Conservation (phyloP, 2,888 invertebrate genomes). For the Athrips mouffetella region DNA sequence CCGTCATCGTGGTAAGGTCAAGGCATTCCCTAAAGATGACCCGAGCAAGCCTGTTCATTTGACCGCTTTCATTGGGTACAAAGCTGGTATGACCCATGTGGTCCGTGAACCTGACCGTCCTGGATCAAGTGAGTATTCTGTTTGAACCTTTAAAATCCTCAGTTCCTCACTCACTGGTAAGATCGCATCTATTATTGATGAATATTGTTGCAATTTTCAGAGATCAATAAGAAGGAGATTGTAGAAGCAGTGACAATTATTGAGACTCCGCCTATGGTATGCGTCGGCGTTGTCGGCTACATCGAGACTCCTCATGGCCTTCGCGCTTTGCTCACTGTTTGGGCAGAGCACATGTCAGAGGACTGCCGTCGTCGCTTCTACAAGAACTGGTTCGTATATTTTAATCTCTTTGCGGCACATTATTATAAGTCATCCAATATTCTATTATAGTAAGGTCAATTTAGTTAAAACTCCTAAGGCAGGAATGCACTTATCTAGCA, state of each 20-base stretch:
- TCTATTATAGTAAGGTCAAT: too few relatives aligned
- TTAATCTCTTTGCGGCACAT: neutral
- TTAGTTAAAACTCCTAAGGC: too few relatives aligned
- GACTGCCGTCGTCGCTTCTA: constrained; percentile 99
- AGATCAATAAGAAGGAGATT: constrained; percentile 99
- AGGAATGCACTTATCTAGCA: too few relatives aligned
- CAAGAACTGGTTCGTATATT: constrained; percentile 93
- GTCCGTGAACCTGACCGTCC: constrained; percentile 99
- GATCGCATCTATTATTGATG: neutral
- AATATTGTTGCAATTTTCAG: constrained; percentile 76
- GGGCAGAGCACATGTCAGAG: constrained; percentile 99
- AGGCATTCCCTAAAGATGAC: constrained; percentile 99
- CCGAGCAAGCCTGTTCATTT: constrained; percentile 96
- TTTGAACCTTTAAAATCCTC: too few relatives aligned
- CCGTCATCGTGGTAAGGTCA: constrained; percentile 98
- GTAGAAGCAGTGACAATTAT: constrained; percentile 99
- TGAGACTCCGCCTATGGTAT: constrained; percentile 98
- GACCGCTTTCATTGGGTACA: constrained; percentile 98
- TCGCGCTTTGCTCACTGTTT: constrained; percentile 95
- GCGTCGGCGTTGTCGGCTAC: constrained; percentile 98
- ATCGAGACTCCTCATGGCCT: constrained; percentile 99
- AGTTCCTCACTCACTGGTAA: too few relatives aligned
- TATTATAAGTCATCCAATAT: neutral
- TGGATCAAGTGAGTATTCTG: constrained; percentile 92
- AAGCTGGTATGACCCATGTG: constrained; percentile 99